A percentile compares a stretch with the other conserved stretches of the same genome.
Conservation (phyloP, 2,113 vertebrate genomes). For the Pluvialis apricaria region DNA sequence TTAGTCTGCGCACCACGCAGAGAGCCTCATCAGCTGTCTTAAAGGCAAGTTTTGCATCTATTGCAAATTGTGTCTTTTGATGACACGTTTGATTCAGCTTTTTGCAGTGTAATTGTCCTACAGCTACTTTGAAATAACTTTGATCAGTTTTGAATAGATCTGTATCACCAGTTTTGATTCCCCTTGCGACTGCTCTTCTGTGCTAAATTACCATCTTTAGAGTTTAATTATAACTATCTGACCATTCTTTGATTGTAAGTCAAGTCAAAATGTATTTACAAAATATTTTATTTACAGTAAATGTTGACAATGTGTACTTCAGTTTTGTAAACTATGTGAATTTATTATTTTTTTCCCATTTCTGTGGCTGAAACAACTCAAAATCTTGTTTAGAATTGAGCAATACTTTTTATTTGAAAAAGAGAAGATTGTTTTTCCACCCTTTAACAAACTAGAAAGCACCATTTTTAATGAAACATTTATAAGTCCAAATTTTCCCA, state of each 20-base stretch:
- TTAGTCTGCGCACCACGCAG: neutral
- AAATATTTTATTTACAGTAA: neutral
- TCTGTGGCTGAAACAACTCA: neutral
- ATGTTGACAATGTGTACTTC: neutral
- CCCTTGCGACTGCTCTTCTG: neutral
- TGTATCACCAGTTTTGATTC: neutral
- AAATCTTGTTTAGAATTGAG: conserved; percentile 26
- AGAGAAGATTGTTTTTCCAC: neutral
- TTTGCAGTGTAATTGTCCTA: neutral
- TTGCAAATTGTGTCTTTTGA: neutral
- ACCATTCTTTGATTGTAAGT: neutral
- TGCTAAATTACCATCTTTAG: neutral
- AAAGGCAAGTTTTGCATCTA: neutral
- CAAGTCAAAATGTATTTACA: neutral
- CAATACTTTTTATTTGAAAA: conserved; percentile 15
- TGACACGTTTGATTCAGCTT: neutral
- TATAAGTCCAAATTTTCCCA: neutral
- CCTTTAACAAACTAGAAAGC: neutral
- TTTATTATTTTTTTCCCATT: neutral
- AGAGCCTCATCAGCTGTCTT: neutral
- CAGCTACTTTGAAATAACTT: conserved; percentile 11
- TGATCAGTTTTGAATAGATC: conserved; percentile 28
- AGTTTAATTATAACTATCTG: neutral
- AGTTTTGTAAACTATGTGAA: neutral
- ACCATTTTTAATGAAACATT: neutral